Evolutionary conservation across 2,888 invertebrate genomes (phyloP).

Genomic region (Dinocampus coccinellae): DNA sequence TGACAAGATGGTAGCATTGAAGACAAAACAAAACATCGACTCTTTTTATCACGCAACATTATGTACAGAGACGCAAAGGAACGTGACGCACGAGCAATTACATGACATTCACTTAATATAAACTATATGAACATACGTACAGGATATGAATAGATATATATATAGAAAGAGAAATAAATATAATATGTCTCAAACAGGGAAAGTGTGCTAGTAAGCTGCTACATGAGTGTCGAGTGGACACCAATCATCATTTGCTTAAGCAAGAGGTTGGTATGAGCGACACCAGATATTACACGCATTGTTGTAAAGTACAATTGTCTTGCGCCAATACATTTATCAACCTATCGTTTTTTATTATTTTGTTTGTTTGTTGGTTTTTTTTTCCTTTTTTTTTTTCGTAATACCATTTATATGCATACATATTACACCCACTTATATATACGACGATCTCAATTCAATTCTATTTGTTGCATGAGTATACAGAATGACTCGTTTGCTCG

Average conservation of each 20-base stretch:
- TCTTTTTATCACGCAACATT: slow-evolving; percentile 20
- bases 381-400: background rate
- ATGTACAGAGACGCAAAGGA: background rate
- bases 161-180: slow-evolving; percentile 27
- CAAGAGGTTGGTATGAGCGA: slow-evolving; percentile 42
- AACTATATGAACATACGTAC: too few species aligned
- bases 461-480: background rate
- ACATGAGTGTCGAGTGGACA: slow-evolving; percentile 40
- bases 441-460: background rate
- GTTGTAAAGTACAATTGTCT: slow-evolving; percentile 14
- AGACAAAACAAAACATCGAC: slow-evolving; percentile 26
- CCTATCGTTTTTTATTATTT: slow-evolving; percentile 6
- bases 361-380: background rate
- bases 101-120: slow-evolving; percentile 32
- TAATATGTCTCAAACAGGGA: slow-evolving; percentile 33
- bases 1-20: background rate
- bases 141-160: too few species aligned
- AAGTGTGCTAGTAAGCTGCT: slow-evolving; percentile 40
- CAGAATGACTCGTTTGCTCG: slow-evolving; percentile 39
- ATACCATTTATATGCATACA: slow-evolving; percentile 5
- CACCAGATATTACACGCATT: slow-evolving; percentile 12
- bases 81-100: slow-evolving; percentile 25
- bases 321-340: slow-evolving; percentile 13
- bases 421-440: background rate
- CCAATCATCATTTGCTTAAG: slow-evolving; percentile 45